Percentiles rank a stretch among this genome's conserved stretches.
These are phyloP conservation scores for Hesperophylax magnus DNA, from an alignment of 1,140 invertebrate genomes.

Conservation along the genomic window DNA sequence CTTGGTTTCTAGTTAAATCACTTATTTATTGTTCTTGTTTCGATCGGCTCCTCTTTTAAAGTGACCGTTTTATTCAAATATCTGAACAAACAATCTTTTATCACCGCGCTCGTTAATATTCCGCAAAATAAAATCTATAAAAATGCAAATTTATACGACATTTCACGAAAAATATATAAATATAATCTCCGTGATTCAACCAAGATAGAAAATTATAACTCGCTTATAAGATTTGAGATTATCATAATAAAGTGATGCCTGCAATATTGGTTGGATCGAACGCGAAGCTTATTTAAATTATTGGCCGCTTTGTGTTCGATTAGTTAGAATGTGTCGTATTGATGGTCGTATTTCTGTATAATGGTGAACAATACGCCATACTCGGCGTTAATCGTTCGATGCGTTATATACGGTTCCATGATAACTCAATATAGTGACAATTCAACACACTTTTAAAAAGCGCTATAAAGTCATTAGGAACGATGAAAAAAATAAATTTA, in stretches of 20 bases:
- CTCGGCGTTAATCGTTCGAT: neutral
- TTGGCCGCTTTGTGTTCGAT: neutral
- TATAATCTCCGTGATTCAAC: conserved; percentile 17
- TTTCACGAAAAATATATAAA: conserved; percentile 2
- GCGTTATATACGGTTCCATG: too few species aligned
- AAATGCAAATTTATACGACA: conserved; percentile 20
- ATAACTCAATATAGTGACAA: too few species aligned
- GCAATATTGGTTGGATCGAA: neutral
- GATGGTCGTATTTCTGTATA: neutral
- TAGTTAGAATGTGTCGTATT: neutral
- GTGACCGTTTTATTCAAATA: conserved; percentile 6
- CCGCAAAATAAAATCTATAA: neutral
- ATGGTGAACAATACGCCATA: conserved; percentile 7
- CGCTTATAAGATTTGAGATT: neutral
- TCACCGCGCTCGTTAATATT: conserved; percentile 14
- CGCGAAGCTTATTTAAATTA: neutral
- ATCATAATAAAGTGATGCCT: conserved; percentile 15
- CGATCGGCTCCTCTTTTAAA: too few species aligned
- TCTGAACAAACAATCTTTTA: conserved; percentile 12
- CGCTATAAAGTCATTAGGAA: too few species aligned
- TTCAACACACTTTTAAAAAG: too few species aligned
- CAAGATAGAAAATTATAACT: neutral
- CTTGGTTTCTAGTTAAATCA: too few species aligned
- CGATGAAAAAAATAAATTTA: too few species aligned
- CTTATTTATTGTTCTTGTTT: too few species aligned